These are phyloP conservation scores for Pantelozetes paolii DNA, from an alignment of 2,888 invertebrate species.

Conservation along the genomic window DNA sequence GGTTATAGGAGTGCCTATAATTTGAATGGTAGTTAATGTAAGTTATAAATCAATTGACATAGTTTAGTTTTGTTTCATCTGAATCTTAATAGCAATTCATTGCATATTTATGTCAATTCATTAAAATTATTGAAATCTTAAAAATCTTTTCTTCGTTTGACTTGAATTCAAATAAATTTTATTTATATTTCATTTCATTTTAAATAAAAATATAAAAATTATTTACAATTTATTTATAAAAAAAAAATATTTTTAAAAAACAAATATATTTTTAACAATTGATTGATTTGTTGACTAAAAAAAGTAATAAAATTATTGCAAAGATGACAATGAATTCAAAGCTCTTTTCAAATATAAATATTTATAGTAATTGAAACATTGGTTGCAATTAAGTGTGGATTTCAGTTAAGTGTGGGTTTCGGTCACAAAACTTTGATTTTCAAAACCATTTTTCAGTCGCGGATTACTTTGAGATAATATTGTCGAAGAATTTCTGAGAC, in stretches of 20 bases:
- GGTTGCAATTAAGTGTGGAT: neutral
- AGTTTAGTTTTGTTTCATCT: no score
- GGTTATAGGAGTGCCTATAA: no score
- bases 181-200: neutral
- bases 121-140: no score
- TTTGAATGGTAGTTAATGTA: no score
- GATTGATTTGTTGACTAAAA: slow-evolving; percentile 10
- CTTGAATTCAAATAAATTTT: neutral
- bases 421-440: slow-evolving; percentile 43
- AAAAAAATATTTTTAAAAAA: neutral
- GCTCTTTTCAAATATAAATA: neutral
- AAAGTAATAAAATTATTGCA: neutral
- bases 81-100: no score
- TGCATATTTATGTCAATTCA: no score
- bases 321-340: slow-evolving; percentile 4
- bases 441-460: slow-evolving; percentile 27
- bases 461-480: slow-evolving; percentile 4
- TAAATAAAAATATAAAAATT: neutral
- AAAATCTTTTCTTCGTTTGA: neutral
- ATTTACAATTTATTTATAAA: neutral
- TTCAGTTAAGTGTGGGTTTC: slow-evolving; percentile 42
- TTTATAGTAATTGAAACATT: neutral
- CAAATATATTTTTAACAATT: neutral
- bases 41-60: no score
- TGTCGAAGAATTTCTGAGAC: slow-evolving; percentile 39